Base-by-base conservation (phyloP, 1,140 invertebrate species). In the Heliconius hewitsoni region DNA sequence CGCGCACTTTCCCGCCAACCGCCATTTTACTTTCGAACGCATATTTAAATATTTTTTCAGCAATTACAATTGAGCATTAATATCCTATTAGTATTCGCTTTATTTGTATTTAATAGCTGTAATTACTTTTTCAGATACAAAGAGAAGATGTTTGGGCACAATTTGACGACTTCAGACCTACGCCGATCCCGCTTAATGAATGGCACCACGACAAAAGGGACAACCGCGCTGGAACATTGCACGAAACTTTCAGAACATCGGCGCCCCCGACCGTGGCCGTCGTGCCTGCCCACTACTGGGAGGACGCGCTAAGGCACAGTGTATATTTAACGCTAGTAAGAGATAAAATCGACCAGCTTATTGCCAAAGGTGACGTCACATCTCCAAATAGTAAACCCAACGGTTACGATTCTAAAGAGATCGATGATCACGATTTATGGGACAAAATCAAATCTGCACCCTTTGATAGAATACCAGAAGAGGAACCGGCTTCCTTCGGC, bases 261-360 rank as follows among this genome's bases (percentile, higher is more conserved):
- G 60, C 83, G 16, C 84, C 90, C 8, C 83, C 86, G 0, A 74
- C 87, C 0, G 81, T 85, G 6, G 89, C 90, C 9, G 89, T 84
- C 2, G 78, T 90, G n/a, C 90, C 92, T 2, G 90, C 91, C 3
- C 90, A 91, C 76, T 95, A 94, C 84, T 96, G 95, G 95, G 95
- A 96, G 83, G 95, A 95, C 74, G 95, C 95, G 3, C 80, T 96
- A 27, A 93, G 95, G 66, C 95, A 96, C 85, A 95, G 95, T 78
- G 95, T 95, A n/a, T 96, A 95, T 79, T 88, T 96, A 27, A 95
- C 95, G 3, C 91, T 96, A 55, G 95, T 93, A 81, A 76, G 94
- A 84, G 82, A 95, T 85, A 95, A 95, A 83, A 95, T 95, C 39
- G 94, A 95, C 75, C 87, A 92, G 50, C 83, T 95, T 5, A 91